Evolutionary conservation across 2,888 invertebrate genomes (phyloP).

Genomic region (Callimorpha dominula): DNA sequence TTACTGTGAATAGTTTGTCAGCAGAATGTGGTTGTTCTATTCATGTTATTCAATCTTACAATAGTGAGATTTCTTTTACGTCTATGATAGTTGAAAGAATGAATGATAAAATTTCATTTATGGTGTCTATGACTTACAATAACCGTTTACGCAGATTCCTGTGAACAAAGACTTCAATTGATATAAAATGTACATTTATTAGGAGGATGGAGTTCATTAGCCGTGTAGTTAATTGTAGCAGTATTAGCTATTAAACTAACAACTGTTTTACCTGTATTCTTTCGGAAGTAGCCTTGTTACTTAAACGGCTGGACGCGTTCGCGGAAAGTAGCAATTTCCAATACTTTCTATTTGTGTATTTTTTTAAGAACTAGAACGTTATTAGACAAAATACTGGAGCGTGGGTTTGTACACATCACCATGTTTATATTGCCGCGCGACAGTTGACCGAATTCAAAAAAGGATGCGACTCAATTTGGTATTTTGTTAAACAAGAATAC

Average conservation of each 20-base stretch:
- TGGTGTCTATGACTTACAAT: too few relatives aligned
- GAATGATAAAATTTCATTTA: too few relatives aligned
- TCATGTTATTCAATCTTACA: not conserved
- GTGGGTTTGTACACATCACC: not conserved
- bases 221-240: not conserved
- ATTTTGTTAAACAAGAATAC: not conserved
- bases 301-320: not conserved
- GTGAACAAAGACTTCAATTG: not conserved
- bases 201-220: not conserved
- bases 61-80: too few relatives aligned
- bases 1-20: not conserved
- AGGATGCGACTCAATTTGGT: not conserved
- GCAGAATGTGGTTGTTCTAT: too few relatives aligned
- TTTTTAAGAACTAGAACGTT: not conserved
- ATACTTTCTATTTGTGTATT: constrained; percentile 10
- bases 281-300: constrained; percentile 13
- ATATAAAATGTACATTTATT: not conserved
- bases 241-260: not conserved
- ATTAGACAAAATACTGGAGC: not conserved
- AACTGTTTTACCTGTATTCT: constrained; percentile 7
- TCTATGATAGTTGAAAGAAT: too few relatives aligned
- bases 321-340: constrained; percentile 13
- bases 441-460: not conserved
- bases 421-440: not conserved
- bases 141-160: not conserved